phyloP scores from a whole-genome alignment of 2,888 invertebrate genomes.

The Leucozona laternaria region DNA sequence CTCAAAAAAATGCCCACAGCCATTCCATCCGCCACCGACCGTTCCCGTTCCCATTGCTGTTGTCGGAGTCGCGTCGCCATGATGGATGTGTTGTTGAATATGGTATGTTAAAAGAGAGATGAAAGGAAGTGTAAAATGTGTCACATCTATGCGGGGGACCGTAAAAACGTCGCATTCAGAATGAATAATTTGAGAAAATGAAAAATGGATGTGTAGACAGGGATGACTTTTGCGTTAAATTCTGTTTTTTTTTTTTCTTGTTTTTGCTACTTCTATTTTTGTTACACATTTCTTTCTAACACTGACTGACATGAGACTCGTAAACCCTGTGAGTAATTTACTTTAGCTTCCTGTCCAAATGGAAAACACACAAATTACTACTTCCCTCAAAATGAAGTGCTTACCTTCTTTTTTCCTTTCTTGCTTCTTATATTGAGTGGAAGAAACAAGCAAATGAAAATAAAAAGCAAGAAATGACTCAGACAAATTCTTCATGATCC shows the following conservation, averaged over 20 bases:
- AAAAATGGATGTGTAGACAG: slow-evolving; percentile 52
- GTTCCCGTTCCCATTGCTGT: neutral
- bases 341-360: slow-evolving; percentile 34
- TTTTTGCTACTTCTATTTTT: neutral
- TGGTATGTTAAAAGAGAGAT: slow-evolving; percentile 34
- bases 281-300: slow-evolving; percentile 15
- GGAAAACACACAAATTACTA: slow-evolving; percentile 34
- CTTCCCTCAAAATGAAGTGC: slow-evolving; percentile 26
- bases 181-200: slow-evolving; percentile 60
- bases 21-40: neutral
- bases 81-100: slow-evolving; percentile 40
- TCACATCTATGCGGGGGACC: slow-evolving; percentile 46
- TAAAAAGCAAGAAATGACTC: slow-evolving; percentile 17
- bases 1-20: slow-evolving; percentile 5
- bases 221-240: slow-evolving; percentile 40
- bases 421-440: neutral
- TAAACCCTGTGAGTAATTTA: slow-evolving; percentile 35
- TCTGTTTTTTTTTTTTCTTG: neutral
- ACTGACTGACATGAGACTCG: neutral
- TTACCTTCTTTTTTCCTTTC: slow-evolving; percentile 3
- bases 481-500: slow-evolving; percentile 13
- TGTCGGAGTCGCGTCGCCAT: neutral
- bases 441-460: neutral
- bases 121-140: slow-evolving; percentile 54
- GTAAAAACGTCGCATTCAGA: slow-evolving; percentile 42